Base-by-base conservation (phyloP, 2,113 vertebrate genomes). In the Fulica atra region DNA sequence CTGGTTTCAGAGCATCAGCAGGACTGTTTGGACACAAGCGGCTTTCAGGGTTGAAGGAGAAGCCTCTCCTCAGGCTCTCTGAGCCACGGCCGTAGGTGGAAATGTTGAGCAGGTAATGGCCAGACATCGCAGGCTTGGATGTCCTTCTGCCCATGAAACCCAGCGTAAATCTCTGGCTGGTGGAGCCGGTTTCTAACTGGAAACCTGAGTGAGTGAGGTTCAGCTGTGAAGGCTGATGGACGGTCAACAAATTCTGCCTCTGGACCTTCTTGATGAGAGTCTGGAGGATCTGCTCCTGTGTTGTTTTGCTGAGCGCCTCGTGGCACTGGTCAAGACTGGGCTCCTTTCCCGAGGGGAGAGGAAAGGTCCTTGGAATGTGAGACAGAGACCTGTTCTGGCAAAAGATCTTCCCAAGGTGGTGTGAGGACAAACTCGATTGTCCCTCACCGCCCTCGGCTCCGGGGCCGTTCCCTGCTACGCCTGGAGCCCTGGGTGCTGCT, bases 61-160 rank as follows among this genome's bases (percentile, higher is more conserved):
- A 98, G 89, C 98, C 96, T 76, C 98, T 98, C 95, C 98, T 98
- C 93, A 98, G 82, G 68, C 98, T 98, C 95, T 99, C 99, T 0
- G 99, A 97, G n/a, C 98, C 99, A 16, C 99, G 98, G 21, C 99
- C 99, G 1, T 99, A 99, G 3, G 99, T 99, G 88, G 99, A 99
- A 88, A 99, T 98, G 78, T 99, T 99, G 66, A 99, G 99, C 95
- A 99, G 98, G 61, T 99, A 99, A 77, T 99, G 99, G 28, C 99
- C 99, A 0, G 99, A 98, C 99, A 99, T 99, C 13, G 99, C 99
- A 17, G 99, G 99, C 95, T 98, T 99, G 50, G 98, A 98, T 17
- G 97, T 98, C 97, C 98, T 99, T 33, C 99, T 98, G 77, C 99
- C 98, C 68, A 98, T 95, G 96, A 99, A 98, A 13, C 99, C 99